Base-by-base conservation (phyloP, 2,797 vertebrate genomes). In the Discoglossus pictus region DNA sequence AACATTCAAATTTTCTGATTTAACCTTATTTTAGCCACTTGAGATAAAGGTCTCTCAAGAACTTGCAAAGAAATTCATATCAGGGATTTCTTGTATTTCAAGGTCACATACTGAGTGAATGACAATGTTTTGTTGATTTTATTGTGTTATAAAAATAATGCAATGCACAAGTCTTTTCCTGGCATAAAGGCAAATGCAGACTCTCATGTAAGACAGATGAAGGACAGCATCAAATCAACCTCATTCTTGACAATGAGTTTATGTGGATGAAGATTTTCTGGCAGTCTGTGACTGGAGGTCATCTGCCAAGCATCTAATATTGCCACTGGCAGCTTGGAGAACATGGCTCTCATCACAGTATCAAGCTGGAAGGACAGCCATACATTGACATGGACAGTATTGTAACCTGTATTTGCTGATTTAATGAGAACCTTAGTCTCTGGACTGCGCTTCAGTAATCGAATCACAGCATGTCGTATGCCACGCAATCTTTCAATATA, bases 291-390 rank as follows among this genome's bases (percentile, higher is more conserved):
- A 46, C 60, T 50, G 16, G 60, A 62, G 15, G 60, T 62, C 44
- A 62, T 62, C 46, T 62, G 20, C 60, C 60, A 62, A 16, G 48
- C 60, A 21, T 62, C 60, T 31, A 62, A 8, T 20, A 62, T 16
- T 7, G 21, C 16, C 46, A 62, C 60, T 7, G 43, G 21, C 4
- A 62, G 46, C 9, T 25, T 20, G 6, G 46, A 21, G 31, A 62
- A 62, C 15, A 15, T 23, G 2, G 17, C n/a, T 21, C 60, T 16
- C 39, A 62, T 21, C 11, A 62, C 3, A 17, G 15, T 62, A 43
- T 62, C 25, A 44, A 62, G 25, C 46, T 62, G 60, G 5, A 50
- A 24, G 24, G 60, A 7, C 9, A 62, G 12, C 60, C 60, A 62
- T 23, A 50, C 44, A 54, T 44, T 40, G 39, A 12, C 16, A 7